A percentile compares a stretch with the other conserved stretches of the same genome.
Conservation (phyloP, 2,888 invertebrate species). For the Campopleginae sp. region DNA sequence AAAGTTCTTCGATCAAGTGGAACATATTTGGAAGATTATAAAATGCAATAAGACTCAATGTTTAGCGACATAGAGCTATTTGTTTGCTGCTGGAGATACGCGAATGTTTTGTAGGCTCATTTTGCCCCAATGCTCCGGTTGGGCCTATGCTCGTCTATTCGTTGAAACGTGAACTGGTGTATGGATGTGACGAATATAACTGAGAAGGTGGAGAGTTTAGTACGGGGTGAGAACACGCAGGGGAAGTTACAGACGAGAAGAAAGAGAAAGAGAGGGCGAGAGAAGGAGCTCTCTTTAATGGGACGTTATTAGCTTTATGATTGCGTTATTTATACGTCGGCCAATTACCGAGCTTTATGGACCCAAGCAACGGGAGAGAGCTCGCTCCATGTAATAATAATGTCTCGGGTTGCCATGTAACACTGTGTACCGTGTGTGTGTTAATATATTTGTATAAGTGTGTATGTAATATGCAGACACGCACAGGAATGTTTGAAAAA, state of each 20-base stretch:
- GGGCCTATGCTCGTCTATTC: background rate
- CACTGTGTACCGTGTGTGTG: slow-evolving; percentile 39
- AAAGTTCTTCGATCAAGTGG: too few species aligned
- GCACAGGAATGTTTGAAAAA: slow-evolving; percentile 55
- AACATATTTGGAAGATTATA: background rate
- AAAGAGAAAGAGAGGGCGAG: slow-evolving; percentile 19
- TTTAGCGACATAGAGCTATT: background rate
- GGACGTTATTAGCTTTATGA: slow-evolving; percentile 78
- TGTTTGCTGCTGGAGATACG: background rate
- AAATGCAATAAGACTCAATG: background rate
- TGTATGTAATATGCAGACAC: slow-evolving; percentile 35
- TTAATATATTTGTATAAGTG: slow-evolving; percentile 45
- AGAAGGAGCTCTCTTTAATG: slow-evolving; percentile 70
- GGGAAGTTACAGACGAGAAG: slow-evolving; percentile 49
- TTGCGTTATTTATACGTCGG: slow-evolving; percentile 75
- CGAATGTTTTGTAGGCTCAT: background rate
- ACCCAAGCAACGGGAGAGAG: slow-evolving; percentile 65
- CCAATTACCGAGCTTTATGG: slow-evolving; percentile 74
- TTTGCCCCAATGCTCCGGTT: background rate
- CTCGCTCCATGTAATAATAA: slow-evolving; percentile 68
- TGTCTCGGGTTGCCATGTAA: slow-evolving; percentile 63
- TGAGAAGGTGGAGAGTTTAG: slow-evolving; percentile 65
- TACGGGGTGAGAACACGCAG: slow-evolving; percentile 69
- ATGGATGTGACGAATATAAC: slow-evolving; percentile 55
- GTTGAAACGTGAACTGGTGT: slow-evolving; percentile 9